A percentile compares a stretch with the other conserved stretches of the same genome.
These are phyloP conservation scores for Zygaena filipendulae DNA, from an alignment of 2,888 invertebrate species.

Conservation along the genomic window DNA sequence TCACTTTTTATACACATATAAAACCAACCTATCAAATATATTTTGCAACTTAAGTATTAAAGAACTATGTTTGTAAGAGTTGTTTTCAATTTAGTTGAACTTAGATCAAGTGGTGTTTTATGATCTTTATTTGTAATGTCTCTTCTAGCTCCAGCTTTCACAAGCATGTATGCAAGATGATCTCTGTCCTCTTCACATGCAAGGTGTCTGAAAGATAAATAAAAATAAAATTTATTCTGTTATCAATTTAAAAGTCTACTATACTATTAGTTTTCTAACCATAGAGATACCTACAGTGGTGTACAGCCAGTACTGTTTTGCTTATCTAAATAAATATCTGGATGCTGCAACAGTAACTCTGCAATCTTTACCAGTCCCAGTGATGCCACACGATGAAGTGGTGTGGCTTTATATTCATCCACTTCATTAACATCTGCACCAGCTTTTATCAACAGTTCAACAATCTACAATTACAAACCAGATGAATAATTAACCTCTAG, in stretches of 20 bases:
- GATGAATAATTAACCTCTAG: slow-evolving; percentile 3
- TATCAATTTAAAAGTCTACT: not conserved
- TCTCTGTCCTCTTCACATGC: slow-evolving; percentile 84
- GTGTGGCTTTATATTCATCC: slow-evolving; percentile 67
- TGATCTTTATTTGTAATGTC: slow-evolving; percentile 72
- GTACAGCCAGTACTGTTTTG: slow-evolving; percentile 80
- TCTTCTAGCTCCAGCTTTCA: slow-evolving; percentile 72
- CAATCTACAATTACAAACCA: slow-evolving; percentile 65
- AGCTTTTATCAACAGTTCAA: slow-evolving; percentile 71
- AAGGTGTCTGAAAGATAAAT: slow-evolving; percentile 70
- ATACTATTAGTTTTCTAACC: slow-evolving; percentile 1
- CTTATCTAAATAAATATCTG: slow-evolving; percentile 64
- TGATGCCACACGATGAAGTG: slow-evolving; percentile 81
- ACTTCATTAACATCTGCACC: slow-evolving; percentile 72
- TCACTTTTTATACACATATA: too few species aligned
- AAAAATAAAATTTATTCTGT: not conserved
- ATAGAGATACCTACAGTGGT: slow-evolving; percentile 69
- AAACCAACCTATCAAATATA: too few species aligned
- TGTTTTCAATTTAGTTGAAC: slow-evolving; percentile 39
- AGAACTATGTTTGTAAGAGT: slow-evolving; percentile 11
- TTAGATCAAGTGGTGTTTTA: slow-evolving; percentile 73
- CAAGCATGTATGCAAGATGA: slow-evolving; percentile 73
- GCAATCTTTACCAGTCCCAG: slow-evolving; percentile 84
- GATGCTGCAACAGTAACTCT: slow-evolving; percentile 70
- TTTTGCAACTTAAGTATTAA: not conserved